These are phyloP conservation scores for Parnassius orleans DNA, from an alignment of 2,888 invertebrate genomes.

Conservation along the genomic window DNA sequence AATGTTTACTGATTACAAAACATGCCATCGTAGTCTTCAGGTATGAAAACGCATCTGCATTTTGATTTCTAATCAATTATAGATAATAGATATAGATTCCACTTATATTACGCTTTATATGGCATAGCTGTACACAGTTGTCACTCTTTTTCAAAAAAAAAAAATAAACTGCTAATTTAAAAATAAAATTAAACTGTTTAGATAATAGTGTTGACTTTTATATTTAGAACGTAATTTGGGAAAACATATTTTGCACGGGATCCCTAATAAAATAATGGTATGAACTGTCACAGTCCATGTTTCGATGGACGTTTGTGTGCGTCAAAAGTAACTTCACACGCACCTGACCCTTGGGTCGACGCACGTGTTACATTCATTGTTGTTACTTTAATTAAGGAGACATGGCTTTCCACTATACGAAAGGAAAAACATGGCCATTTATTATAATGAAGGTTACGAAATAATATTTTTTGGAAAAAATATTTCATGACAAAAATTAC, in stretches of 20 bases:
- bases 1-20: no score
- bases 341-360: slow-evolving; percentile 43
- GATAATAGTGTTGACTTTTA: slow-evolving; percentile 14
- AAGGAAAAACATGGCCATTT: slow-evolving; percentile 31
- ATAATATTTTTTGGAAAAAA: slow-evolving; percentile 17
- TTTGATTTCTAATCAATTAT: no score
- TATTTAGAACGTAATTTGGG: slow-evolving; percentile 16
- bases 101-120: no score
- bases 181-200: neutral
- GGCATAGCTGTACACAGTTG: no score
- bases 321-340: slow-evolving; percentile 37
- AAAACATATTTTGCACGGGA: slow-evolving; percentile 10
- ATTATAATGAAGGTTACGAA: slow-evolving; percentile 19
- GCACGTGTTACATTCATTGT: slow-evolving; percentile 43
- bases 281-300: slow-evolving; percentile 31
- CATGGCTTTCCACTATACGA: slow-evolving; percentile 43
- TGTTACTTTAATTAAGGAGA: slow-evolving; percentile 52
- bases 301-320: slow-evolving; percentile 29
- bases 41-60: no score
- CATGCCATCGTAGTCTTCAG: no score
- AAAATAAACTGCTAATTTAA: no score
- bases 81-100: no score
- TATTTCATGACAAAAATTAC: slow-evolving; percentile 12
- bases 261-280: slow-evolving; percentile 16
- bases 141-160: no score